Evolutionary conservation across 2,888 invertebrate species (phyloP).

Genomic region (Bhutanitis thaidina): DNA sequence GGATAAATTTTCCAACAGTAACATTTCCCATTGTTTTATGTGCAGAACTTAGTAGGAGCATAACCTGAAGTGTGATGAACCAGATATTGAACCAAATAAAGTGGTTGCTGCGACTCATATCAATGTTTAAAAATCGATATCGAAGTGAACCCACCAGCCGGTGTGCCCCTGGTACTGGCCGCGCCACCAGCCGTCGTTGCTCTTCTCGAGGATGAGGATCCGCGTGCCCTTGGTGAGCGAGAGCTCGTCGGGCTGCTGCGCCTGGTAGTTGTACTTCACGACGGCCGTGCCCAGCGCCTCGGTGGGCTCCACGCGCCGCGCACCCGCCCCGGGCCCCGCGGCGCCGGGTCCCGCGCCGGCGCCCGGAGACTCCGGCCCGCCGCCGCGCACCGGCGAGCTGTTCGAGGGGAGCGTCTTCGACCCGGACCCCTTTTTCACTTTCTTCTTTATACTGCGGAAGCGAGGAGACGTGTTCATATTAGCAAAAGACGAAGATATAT

Average conservation of each 20-base stretch:
- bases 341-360: conserved; percentile 24
- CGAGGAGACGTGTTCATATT: no score
- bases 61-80: no score
- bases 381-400: conserved; percentile 90
- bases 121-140: not conserved
- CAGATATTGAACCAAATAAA: no score
- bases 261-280: conserved; percentile 96
- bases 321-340: conserved; percentile 26
- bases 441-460: conserved; percentile 89
- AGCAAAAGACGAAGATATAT: no score
- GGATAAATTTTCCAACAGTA: no score
- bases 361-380: conserved; percentile 57
- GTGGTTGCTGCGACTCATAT: no score
- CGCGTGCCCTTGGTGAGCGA: conserved; percentile 96
- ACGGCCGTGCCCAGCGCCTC: conserved; percentile 94
- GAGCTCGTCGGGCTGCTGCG: conserved; percentile 97
- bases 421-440: conserved; percentile 90
- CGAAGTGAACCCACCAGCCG: conserved; percentile 67
- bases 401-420: conserved; percentile 92
- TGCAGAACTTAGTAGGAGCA: no score
- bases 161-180: conserved; percentile 86
- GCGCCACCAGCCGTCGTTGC: conserved; percentile 99
- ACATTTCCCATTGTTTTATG: no score
- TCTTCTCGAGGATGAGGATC: conserved; percentile 97
- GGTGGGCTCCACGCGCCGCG: conserved; percentile 89